These are phyloP conservation scores for Mercenaria mercenaria DNA, from an alignment of 1,140 invertebrate genomes.

Conservation along the genomic window DNA sequence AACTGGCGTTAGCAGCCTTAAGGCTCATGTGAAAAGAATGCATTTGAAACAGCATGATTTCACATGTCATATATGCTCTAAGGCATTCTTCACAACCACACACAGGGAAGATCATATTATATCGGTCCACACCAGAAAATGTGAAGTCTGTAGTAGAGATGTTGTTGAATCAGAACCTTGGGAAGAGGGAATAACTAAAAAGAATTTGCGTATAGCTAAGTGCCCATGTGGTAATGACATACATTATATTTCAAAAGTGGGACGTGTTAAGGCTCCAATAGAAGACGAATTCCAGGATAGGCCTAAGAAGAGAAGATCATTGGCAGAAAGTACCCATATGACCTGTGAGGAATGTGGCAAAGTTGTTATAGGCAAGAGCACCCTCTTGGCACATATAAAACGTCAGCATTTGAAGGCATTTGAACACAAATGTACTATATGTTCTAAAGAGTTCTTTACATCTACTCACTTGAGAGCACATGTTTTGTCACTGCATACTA, in stretches of 20 bases:
- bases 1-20: constrained; percentile 25
- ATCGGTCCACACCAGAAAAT: constrained; percentile 31
- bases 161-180: constrained; percentile 15
- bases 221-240: constrained; percentile 22
- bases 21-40: constrained; percentile 28
- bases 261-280: not conserved
- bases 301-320: not conserved
- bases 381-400: constrained; percentile 10
- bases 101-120: constrained; percentile 16
- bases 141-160: not conserved
- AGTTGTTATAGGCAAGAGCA: not conserved
- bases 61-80: constrained; percentile 4
- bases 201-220: not conserved
- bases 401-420: constrained; percentile 19
- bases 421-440: constrained; percentile 4
- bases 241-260: not conserved
- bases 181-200: constrained; percentile 6
- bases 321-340: constrained; percentile 6
- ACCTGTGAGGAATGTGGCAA: constrained; percentile 31
- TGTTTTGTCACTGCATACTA: constrained; percentile 18
- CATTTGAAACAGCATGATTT: constrained; percentile 28
- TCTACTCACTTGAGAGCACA: constrained; percentile 24
- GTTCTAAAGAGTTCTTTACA: constrained; percentile 20
- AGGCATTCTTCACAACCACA: not conserved
- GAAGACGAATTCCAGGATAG: not conserved